Base-by-base conservation (phyloP, 2,888 invertebrate species). In the Ennomos fuscantarius region DNA sequence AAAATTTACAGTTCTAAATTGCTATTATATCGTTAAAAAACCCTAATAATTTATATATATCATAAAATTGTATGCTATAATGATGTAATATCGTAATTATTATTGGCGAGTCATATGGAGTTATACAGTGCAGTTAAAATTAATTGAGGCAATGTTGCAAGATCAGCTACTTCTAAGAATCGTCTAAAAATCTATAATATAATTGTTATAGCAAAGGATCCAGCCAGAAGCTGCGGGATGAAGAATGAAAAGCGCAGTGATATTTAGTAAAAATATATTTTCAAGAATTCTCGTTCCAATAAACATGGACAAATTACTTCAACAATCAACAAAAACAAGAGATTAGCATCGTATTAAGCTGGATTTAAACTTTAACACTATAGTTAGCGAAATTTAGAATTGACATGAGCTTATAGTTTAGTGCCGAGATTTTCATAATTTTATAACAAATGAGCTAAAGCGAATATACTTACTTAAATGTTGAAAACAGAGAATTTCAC, bases 221-320 rank as follows among this genome's bases (percentile, higher is more conserved):
- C 65, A 74, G 82, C 82, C 24, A 24, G 68, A 76, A 79, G 78
- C 86, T 79, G 84, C 85, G 65, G 86, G 87, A 74, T 79, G 81
- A 81, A 79, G 76, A 91, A 91, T 91, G 84, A 91, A 92, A 92
- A 89, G 89, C 89, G 77, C 69, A 79, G 84, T 81, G 84, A 79
- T 79, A 80, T 86, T 87, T 83, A 79, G 72, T 81, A 86, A 89
- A 78, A 87, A 89, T 91, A 90, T 90, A 90, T 90, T 89, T 89
- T 80, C 76, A 71, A 85, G 82, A 86, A 87, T 81, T 84, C 69
- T 84, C 69, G 78, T 82, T 86, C 84, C 82, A 86, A 84, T 85
- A 65, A 82, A 84, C 84, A 89, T 86, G 89, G 89, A 92, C 88
- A 89, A 85, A 84, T 84, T 65, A 81, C 73, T 84, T 84, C 76